Evolutionary conservation across 1,140 invertebrate species (phyloP).

Genomic region (Pomacea maculata): DNA sequence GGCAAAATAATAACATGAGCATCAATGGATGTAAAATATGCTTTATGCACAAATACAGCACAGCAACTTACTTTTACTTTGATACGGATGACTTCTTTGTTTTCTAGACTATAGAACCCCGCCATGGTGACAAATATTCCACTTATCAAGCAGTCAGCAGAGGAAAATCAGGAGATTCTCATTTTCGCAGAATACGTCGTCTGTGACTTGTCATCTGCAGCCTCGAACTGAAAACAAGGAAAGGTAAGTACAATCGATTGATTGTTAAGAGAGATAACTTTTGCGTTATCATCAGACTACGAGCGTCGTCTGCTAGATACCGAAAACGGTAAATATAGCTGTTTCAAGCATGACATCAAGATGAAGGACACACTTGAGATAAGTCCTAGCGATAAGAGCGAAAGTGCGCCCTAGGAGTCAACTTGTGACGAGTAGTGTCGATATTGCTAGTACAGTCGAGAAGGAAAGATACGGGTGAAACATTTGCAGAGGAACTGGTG

Average conservation of each 20-base stretch:
- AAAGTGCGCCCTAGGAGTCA: neutral
- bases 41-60: neutral
- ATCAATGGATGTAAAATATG: neutral
- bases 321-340: neutral
- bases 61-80: conserved; percentile 39
- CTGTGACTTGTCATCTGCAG: conserved; percentile 25
- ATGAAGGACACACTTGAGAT: neutral
- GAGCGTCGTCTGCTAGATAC: neutral
- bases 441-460: no score
- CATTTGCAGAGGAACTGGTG: no score
- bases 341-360: neutral
- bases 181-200: conserved; percentile 11
- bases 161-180: conserved; percentile 4
- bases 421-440: no score
- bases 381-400: neutral
- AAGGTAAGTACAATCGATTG: neutral
- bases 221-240: conserved; percentile 6
- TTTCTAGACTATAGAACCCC: conserved; percentile 52
- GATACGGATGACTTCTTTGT: conserved; percentile 44
- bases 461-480: no score
- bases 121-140: conserved; percentile 30
- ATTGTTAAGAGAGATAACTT: neutral
- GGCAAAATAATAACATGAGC: neutral
- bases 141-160: neutral
- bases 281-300: no score